A percentile compares a stretch with the other conserved stretches of the same genome.
phyloP scores from a whole-genome alignment of 2,113 vertebrate species.

The Pao palembangensis region DNA sequence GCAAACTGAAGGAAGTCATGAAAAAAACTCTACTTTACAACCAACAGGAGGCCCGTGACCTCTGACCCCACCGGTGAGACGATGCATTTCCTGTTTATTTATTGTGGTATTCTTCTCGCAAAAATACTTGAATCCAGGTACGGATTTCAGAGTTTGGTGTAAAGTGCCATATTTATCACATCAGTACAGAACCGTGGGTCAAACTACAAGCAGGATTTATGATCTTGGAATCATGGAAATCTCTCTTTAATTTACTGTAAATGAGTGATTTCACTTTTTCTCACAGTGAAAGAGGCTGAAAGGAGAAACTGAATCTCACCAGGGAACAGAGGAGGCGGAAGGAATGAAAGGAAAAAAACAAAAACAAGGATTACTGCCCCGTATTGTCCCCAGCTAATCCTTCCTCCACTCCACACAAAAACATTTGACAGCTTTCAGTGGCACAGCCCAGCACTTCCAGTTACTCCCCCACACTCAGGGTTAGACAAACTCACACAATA shows the following conservation, averaged over 20 bases:
- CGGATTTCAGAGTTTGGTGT: neutral
- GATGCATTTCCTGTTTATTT: neutral
- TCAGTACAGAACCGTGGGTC: no score
- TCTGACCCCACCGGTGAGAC: neutral
- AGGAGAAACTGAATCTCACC: slow-evolving; percentile 4
- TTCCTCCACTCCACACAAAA: slow-evolving; percentile 51
- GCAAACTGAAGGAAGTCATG: neutral
- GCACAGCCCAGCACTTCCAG: slow-evolving; percentile 31
- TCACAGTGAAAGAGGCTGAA: slow-evolving; percentile 17
- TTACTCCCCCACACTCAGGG: slow-evolving; percentile 38
- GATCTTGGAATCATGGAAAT: neutral
- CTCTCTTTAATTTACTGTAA: slow-evolving; percentile 7
- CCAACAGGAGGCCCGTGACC: neutral
- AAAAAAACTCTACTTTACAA: neutral
- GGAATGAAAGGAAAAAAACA: slow-evolving; percentile 20
- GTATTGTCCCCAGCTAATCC: slow-evolving; percentile 58
- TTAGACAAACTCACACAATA: slow-evolving; percentile 39
- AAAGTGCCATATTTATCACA: no score
- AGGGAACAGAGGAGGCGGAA: slow-evolving; percentile 4
- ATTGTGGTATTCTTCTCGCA: neutral
- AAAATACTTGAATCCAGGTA: no score
- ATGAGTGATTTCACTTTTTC: slow-evolving; percentile 31
- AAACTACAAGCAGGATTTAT: no score
- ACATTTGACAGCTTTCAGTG: slow-evolving; percentile 65
- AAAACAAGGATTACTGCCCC: slow-evolving; percentile 52